phyloP scores from a whole-genome alignment of 2,113 vertebrate species.

The Dipodomys spectabilis region DNA sequence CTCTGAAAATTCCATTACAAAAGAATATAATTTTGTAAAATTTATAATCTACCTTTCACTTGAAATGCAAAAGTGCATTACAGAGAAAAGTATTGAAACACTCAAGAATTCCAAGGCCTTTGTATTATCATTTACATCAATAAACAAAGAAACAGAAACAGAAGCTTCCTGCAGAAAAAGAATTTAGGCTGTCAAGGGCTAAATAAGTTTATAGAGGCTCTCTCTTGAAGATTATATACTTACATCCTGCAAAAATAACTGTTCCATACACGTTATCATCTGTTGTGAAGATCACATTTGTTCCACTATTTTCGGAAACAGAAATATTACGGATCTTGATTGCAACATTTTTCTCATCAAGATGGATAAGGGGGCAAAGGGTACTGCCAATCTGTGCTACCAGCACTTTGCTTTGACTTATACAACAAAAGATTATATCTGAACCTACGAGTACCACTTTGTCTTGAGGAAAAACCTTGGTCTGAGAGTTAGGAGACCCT shows the following conservation, averaged over 20 bases:
- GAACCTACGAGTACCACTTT: conserved; percentile 85
- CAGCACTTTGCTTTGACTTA: conserved; percentile 73
- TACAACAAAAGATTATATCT: conserved; percentile 86
- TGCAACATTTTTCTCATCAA: conserved; percentile 84
- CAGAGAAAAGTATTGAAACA: not conserved
- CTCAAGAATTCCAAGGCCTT: conserved; percentile 1
- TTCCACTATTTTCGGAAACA: conserved; percentile 81
- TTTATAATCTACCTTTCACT: not conserved
- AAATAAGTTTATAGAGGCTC: not conserved
- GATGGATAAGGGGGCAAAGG: conserved; percentile 63
- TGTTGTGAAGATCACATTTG: conserved; percentile 83
- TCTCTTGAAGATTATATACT: conserved; percentile 66
- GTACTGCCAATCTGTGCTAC: conserved; percentile 70
- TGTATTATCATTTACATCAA: not conserved
- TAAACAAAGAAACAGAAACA: not conserved
- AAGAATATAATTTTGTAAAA: not conserved
- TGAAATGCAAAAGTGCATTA: not conserved
- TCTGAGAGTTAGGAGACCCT: conserved; percentile 61
- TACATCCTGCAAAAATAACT: conserved; percentile 90
- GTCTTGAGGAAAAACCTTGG: conserved; percentile 84
- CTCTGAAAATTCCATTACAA: not conserved
- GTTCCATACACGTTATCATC: conserved; percentile 74
- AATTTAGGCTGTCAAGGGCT: not conserved
- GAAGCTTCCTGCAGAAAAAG: not conserved
- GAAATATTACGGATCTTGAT: conserved; percentile 84